A percentile compares a stretch with the other conserved stretches of the same genome.
Evolutionary conservation across 2,797 vertebrate genomes (phyloP).

Genomic region (Mallotus villosus): DNA sequence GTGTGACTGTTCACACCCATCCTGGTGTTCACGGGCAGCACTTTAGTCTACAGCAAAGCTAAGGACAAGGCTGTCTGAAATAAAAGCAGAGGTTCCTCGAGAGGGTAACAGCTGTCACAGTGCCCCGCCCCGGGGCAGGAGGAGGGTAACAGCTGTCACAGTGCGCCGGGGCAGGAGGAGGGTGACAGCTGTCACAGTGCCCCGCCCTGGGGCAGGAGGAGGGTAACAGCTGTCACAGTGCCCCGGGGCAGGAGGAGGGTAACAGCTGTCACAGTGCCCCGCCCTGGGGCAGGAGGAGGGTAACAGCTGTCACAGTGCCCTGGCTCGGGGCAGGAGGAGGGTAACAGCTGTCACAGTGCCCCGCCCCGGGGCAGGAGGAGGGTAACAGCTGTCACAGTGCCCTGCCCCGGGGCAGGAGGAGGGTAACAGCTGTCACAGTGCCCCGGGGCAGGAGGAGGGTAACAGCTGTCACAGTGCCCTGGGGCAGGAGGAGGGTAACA

Average conservation of each 20-base stretch:
- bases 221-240: background rate
- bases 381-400: background rate
- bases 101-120: background rate
- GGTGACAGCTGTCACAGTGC: background rate
- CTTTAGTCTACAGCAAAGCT: constrained; percentile 3
- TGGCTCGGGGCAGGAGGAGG: background rate
- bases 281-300: background rate
- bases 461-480: background rate
- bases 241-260: too few species aligned
- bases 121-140: too few species aligned
- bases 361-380: background rate
- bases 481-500: background rate
- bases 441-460: too few species aligned
- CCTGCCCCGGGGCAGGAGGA: background rate
- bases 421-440: background rate
- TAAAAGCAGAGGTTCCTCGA: constrained; percentile 2
- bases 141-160: background rate
- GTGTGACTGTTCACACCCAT: background rate
- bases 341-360: background rate
- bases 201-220: background rate
- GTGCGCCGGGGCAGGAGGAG: background rate
- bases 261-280: background rate
- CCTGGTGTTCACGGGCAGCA: background rate
- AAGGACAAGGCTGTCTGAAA: constrained; percentile 4
- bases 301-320: background rate